A percentile compares a stretch with the other conserved stretches of the same genome.
phyloP scores from a whole-genome alignment of 1,140 invertebrate genomes.

The Lepidurus arcticus region DNA sequence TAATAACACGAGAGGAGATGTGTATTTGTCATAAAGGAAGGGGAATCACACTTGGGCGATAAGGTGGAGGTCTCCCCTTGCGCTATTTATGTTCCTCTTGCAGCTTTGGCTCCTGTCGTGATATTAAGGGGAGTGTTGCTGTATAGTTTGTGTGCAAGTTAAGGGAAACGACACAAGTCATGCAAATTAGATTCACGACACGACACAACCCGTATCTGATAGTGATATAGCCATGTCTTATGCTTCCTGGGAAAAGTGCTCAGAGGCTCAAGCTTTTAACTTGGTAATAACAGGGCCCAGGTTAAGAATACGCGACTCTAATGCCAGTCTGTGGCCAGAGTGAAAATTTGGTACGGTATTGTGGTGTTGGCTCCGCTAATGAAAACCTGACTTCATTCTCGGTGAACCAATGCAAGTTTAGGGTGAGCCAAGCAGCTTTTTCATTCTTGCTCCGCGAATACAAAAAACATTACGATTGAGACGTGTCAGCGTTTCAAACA shows the following conservation, averaged over 20 bases:
- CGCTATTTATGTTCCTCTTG: background rate
- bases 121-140: conserved; percentile 2
- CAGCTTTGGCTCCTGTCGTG: conserved; percentile 11
- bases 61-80: background rate
- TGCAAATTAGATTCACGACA: conserved; percentile 19
- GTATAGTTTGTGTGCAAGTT: conserved; percentile 10
- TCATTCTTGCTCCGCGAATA: background rate
- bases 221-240: background rate
- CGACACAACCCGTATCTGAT: conserved; percentile 11
- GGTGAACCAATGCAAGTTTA: background rate
- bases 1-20: background rate
- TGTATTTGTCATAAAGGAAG: background rate
- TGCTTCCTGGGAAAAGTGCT: background rate
- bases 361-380: conserved; percentile 6
- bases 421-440: background rate
- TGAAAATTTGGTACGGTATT: conserved; percentile 7
- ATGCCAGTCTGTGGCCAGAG: background rate
- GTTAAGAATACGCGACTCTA: conserved; percentile 3
- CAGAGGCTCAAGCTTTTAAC: background rate
- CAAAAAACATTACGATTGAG: background rate
- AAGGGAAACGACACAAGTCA: conserved; percentile 10
- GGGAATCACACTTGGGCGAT: background rate
- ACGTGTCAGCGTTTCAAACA: background rate
- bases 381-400: background rate
- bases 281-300: conserved; percentile 14